phyloP scores from a whole-genome alignment of 2,113 vertebrate genomes.

The Pachyramphus minor region DNA sequence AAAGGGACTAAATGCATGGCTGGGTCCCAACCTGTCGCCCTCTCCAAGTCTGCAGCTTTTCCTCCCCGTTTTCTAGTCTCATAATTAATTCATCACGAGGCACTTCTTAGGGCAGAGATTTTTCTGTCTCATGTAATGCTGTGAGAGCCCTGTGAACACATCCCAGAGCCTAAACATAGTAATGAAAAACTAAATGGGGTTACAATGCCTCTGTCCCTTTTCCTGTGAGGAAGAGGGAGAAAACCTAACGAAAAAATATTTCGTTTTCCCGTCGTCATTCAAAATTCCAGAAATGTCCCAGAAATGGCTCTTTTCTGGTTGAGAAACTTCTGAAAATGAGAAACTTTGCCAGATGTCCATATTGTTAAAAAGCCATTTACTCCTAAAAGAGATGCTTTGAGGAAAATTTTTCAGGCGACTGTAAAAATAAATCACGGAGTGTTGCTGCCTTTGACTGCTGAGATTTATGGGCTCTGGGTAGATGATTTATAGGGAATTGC shows the following conservation, averaged over 20 bases:
- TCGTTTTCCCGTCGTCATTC: fast-evolving
- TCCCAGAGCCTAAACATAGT: not conserved
- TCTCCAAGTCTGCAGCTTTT: not conserved
- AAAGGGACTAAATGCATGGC: not conserved
- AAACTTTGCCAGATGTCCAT: not conserved
- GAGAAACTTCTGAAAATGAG: not conserved
- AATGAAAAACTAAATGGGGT: not conserved
- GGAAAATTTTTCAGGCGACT: not conserved
- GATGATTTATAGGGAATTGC: not conserved
- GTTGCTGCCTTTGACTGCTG: not conserved
- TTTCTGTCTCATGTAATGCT: fast-evolving
- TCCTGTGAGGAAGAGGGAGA: not conserved
- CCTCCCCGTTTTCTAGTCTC: not conserved
- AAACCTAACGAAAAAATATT: not conserved
- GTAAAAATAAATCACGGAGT: not conserved
- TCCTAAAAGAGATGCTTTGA: not conserved
- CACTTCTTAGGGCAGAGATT: not conserved
- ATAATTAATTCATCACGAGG: fast-evolving
- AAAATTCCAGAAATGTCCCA: not conserved
- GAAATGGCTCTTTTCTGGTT: not conserved
- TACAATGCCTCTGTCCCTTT: not conserved
- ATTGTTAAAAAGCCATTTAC: conserved; percentile 12
- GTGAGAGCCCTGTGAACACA: fast-evolving
- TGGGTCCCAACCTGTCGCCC: fast-evolving
- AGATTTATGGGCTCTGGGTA: not conserved